Evolutionary conservation across 2,888 invertebrate genomes (phyloP), one percentile per base, ranked within the genome.

Genomic region (Perizoma flavofasciatum): DNA sequence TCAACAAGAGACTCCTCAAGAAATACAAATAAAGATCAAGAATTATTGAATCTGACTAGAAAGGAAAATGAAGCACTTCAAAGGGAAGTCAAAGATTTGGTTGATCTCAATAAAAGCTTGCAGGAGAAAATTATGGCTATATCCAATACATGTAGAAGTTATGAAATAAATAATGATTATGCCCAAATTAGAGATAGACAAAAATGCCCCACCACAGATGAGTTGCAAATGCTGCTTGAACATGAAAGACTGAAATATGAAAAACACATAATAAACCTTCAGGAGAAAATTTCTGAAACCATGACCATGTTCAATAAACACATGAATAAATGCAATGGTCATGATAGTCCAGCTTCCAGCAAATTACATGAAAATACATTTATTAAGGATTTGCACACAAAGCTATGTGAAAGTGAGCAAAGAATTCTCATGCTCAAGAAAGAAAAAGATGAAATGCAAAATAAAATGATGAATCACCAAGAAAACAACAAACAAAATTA

Each of bases 321-420:
- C 65, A 69, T 87, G 61, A 63, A 61, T 6, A 83, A 73, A 68
- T 83, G 79, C 64, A 83, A 79, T 68, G 78, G 78, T 39, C 71
- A 63, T 52, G 69, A 72, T 54, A 78, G 66, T 54, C 65, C 76
- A 6, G 78, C 65, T 65, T 57, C 58, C 51, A 59, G 64, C 39
- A 71, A 63, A 55, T 63, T 77, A 6, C 63, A 75, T 70, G 82
- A 83, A 55, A 86, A 75, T 73, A 49, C 56, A 60, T 89, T 85
- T 74, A 69, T 91, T 4, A 84, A 79, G 75, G 91, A 92, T 70
- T 78, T 93, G 59, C 89, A 92, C 67, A 73, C 71, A 34, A 88
- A 85, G 72, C 73, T 92, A 60, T 92, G 92, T 86, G 92, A 90
- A 73, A 85, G 86, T 79, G 92, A 92, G 69, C 92, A 92, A 72